Base-by-base conservation (phyloP, 2,888 invertebrate species). In the Caradrina clavipalpis region DNA sequence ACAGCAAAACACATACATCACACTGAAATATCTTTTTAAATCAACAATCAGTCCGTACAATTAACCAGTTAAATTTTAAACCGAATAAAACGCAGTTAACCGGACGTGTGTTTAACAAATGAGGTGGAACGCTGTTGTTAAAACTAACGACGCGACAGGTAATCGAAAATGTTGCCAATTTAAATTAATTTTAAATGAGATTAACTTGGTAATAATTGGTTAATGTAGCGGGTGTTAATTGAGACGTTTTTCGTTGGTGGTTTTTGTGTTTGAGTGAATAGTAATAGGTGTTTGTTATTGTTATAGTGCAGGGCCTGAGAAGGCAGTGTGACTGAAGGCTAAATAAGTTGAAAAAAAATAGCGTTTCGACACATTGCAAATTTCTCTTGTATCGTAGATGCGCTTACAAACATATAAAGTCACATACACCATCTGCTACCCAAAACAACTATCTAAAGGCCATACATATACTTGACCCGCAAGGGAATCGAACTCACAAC, bases 31-130 rank as follows among this genome's bases (percentile, higher is more conserved):
- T 67, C 49, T 50, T 66, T 13, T 59, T 57, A 62, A 69, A 73
- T 17, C 42, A 74, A 79, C 70, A 80, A 68, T 61, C 47, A 58
- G n/a, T 13, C n/a, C 62, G 58, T 65, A 64, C 63, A 82, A 82
- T 82, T 76, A 80, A 59, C 58, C 19, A 42, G 69, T 79, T 66
- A 69, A 78, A 68, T 73, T 79, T 80, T 68, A 63, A 66, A 74
- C 45, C 15, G 56, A 58, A 56, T 66, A 68, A 74, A 55, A 45
- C 17, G 45, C 19, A 47, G 66, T 69, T 65, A 67, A 68, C 58
- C 49, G 53, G 35, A 39, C 63, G 66, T 69, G 60, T 74, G 64
- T 78, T 67, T 58, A 66, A 74, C 73, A 57, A 79, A 81, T 71
- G 69, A 80, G 72, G 79, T 42, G 56, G 66, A 67, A 78, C 58